Conservation (phyloP, 2,797 vertebrate genomes). For the Takifugu ocellatus region DNA sequence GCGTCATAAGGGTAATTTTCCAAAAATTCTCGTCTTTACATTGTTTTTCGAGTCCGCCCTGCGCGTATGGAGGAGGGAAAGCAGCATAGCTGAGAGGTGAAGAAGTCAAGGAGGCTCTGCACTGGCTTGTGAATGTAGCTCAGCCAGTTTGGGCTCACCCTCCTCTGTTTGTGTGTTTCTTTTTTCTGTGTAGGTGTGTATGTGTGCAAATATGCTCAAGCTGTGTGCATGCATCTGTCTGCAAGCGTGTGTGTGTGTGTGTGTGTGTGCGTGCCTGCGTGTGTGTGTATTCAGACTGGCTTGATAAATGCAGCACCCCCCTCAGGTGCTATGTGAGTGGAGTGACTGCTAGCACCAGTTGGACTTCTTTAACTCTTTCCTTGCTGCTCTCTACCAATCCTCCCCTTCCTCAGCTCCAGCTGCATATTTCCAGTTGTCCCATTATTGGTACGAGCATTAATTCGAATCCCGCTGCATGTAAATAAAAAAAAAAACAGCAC, state of each 20-base stretch:
- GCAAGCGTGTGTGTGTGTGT: slow-evolving; percentile 25
- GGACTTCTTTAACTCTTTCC: slow-evolving; percentile 78
- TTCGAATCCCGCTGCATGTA: slow-evolving; percentile 15
- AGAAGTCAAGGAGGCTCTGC: slow-evolving; percentile 66
- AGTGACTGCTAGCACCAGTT: slow-evolving; percentile 77
- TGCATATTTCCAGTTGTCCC: slow-evolving; percentile 22
- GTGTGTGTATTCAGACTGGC: slow-evolving; percentile 61
- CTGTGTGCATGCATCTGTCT: slow-evolving; percentile 32
- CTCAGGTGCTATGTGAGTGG: slow-evolving; percentile 74
- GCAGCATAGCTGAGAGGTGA: slow-evolving; percentile 64
- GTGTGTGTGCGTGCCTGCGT: slow-evolving; percentile 37
- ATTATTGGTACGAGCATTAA: neutral
- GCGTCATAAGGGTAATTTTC: slow-evolving; percentile 64
- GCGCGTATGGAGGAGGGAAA: slow-evolving; percentile 16
- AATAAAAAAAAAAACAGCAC: slow-evolving; percentile 2
- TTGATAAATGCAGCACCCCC: slow-evolving; percentile 75
- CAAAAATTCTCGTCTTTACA: slow-evolving; percentile 56
- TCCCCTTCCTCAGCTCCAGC: slow-evolving; percentile 27
- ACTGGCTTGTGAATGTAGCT: slow-evolving; percentile 75
- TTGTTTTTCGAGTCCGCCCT: slow-evolving; percentile 60
- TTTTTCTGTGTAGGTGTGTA: slow-evolving; percentile 28
- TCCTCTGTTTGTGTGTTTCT: slow-evolving; percentile 52
- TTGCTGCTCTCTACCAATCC: slow-evolving; percentile 53
- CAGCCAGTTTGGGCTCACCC: slow-evolving; percentile 74
- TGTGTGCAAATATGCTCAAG: slow-evolving; percentile 12